A percentile compares a stretch with the other conserved stretches of the same genome.
Evolutionary conservation across 2,888 invertebrate genomes (phyloP).

Genomic region (Orthosia incerta): DNA sequence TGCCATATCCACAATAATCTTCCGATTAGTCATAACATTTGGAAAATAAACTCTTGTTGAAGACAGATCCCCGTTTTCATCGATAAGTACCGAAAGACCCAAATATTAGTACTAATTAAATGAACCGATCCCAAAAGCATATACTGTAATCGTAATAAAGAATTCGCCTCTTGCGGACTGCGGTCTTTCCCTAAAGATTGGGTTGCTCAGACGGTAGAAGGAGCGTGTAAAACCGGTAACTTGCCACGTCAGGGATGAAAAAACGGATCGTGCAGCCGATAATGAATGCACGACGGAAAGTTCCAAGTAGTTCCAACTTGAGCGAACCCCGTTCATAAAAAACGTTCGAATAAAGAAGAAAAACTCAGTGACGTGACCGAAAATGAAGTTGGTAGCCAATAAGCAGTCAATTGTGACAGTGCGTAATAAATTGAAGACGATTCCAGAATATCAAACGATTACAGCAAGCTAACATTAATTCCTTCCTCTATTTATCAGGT

Average conservation of each 20-base stretch:
- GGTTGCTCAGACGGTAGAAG: conserved; percentile 35
- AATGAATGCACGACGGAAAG: conserved; percentile 61
- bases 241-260: conserved; percentile 59
- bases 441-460: conserved; percentile 38
- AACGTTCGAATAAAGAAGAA: conserved; percentile 43
- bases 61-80: too few species aligned
- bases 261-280: conserved; percentile 59
- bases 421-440: conserved; percentile 46
- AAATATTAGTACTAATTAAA: background rate
- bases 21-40: background rate
- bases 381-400: conserved; percentile 29
- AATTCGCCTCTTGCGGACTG: conserved; percentile 22
- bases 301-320: conserved; percentile 52
- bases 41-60: background rate
- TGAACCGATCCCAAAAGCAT: background rate
- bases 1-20: background rate
- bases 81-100: background rate
- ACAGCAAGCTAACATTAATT: conserved; percentile 6
- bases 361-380: conserved; percentile 40
- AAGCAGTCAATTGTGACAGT: conserved; percentile 39
- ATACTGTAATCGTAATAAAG: background rate
- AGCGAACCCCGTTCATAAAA: conserved; percentile 43
- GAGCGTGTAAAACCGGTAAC: conserved; percentile 58
- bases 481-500: conserved; percentile 21
- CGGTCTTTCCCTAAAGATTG: conserved; percentile 35